Evolutionary conservation across 2,888 invertebrate genomes (phyloP).

Genomic region (Nomada ruficornis): DNA sequence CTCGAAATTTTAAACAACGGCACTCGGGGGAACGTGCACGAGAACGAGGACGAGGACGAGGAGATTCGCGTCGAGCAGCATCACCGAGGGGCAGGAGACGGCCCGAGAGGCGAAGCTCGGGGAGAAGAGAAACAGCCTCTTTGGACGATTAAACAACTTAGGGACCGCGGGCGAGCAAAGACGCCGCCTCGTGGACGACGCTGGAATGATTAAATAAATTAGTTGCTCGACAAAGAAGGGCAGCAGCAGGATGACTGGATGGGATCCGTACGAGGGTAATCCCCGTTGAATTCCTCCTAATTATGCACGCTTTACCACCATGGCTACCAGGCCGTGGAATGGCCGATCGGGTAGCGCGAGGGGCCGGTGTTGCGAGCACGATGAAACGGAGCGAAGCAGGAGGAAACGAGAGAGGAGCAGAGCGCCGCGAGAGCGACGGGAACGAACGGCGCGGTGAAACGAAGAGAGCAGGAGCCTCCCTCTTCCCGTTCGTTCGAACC

Average conservation of each 20-base stretch:
- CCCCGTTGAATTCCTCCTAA: conserved; percentile 83
- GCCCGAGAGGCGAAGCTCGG: conserved; percentile 19
- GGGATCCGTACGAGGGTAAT: conserved; percentile 82
- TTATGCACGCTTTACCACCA: conserved; percentile 83
- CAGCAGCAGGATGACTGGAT: conserved; percentile 80
- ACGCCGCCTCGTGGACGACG: conserved; percentile 76
- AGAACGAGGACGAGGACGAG: conserved; percentile 20
- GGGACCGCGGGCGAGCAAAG: conserved; percentile 74
- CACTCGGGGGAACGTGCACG: conserved; percentile 26
- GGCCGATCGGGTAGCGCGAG: conserved; percentile 22
- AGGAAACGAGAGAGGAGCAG: conserved; percentile 21
- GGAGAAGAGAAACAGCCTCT: conserved; percentile 70
- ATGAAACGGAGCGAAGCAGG: conserved; percentile 27
- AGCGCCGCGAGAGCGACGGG: background rate
- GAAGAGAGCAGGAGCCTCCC: conserved; percentile 30
- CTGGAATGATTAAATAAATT: conserved; percentile 83
- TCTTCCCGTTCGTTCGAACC: conserved; percentile 39
- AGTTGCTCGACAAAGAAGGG: conserved; percentile 82
- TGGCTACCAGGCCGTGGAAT: conserved; percentile 70
- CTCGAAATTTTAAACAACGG: conserved; percentile 57
- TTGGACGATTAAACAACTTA: conserved; percentile 76
- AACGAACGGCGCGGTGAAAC: background rate
- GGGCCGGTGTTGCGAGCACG: conserved; percentile 34
- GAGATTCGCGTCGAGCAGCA: conserved; percentile 17
- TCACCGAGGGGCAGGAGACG: background rate